Conservation (phyloP, 2,113 vertebrate genomes). For the Oxyruncus cristatus region DNA sequence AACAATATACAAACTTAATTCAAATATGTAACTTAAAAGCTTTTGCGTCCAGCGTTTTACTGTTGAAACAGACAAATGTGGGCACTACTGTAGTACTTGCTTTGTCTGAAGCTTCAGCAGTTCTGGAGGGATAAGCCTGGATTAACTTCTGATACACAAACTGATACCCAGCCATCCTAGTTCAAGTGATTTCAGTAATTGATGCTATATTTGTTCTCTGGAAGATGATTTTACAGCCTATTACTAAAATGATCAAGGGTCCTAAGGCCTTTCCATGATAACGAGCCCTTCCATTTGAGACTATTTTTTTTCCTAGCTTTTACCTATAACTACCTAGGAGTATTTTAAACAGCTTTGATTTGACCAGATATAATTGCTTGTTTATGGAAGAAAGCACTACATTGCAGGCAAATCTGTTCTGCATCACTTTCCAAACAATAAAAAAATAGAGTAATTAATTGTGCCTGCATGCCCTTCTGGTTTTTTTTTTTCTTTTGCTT, state of each 20-base stretch:
- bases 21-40: neutral
- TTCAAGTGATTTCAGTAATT: neutral
- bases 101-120: fast-evolving
- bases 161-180: neutral
- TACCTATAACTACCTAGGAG: neutral
- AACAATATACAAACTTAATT: neutral
- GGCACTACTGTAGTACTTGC: neutral
- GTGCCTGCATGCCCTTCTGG: neutral
- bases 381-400: neutral
- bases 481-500: neutral
- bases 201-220: neutral
- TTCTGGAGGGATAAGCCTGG: neutral
- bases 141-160: neutral
- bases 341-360: conserved; percentile 3
- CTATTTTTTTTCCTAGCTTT: neutral
- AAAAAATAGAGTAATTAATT: neutral
- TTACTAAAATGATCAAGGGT: neutral
- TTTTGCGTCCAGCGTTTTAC: neutral
- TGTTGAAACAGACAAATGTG: neutral
- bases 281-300: neutral
- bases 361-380: neutral
- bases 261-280: neutral
- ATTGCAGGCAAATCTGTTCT: neutral
- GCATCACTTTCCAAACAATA: neutral
- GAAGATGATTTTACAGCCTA: neutral